Evolutionary conservation across 2,113 vertebrate genomes (phyloP).

Genomic region (Sinocyclocheilus grahami): DNA sequence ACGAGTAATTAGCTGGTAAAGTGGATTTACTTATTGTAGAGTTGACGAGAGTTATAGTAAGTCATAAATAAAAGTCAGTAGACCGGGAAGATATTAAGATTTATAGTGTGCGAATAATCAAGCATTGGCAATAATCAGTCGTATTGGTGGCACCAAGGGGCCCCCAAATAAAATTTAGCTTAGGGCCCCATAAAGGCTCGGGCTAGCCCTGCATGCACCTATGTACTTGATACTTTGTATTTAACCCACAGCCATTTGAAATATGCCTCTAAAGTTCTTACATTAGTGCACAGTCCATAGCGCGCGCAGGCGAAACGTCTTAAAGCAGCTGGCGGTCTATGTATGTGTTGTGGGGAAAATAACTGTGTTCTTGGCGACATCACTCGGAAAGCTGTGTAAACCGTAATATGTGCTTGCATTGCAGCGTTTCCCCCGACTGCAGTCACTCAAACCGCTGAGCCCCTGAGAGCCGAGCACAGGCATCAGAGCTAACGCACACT

Average conservation of each 20-base stretch:
- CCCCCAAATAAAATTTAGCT: too few species aligned
- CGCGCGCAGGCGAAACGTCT: conserved; percentile 38
- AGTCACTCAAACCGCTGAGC: conserved; percentile 63
- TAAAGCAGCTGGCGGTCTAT: conserved; percentile 40
- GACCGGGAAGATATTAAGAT: too few species aligned
- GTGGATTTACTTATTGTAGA: too few species aligned
- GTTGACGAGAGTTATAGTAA: too few species aligned
- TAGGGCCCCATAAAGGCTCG: too few species aligned
- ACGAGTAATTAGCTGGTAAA: too few species aligned
- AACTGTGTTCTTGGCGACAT: conserved; percentile 55
- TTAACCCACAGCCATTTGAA: conserved; percentile 15
- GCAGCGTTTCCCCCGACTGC: conserved; percentile 49
- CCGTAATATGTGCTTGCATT: conserved; percentile 57
- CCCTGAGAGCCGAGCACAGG: conserved; percentile 51
- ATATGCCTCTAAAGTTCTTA: background rate
- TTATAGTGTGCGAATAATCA: too few species aligned
- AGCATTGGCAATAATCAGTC: too few species aligned
- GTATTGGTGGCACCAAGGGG: too few species aligned
- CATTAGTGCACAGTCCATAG: background rate
- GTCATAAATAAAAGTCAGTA: too few species aligned
- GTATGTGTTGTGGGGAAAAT: conserved; percentile 57
- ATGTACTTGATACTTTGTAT: background rate
- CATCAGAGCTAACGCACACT: conserved; percentile 26
- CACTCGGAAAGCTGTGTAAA: conserved; percentile 53
- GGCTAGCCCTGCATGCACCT: too few species aligned